Evolutionary conservation across 2,888 invertebrate genomes (phyloP).

Genomic region (Mythimna pallens): DNA sequence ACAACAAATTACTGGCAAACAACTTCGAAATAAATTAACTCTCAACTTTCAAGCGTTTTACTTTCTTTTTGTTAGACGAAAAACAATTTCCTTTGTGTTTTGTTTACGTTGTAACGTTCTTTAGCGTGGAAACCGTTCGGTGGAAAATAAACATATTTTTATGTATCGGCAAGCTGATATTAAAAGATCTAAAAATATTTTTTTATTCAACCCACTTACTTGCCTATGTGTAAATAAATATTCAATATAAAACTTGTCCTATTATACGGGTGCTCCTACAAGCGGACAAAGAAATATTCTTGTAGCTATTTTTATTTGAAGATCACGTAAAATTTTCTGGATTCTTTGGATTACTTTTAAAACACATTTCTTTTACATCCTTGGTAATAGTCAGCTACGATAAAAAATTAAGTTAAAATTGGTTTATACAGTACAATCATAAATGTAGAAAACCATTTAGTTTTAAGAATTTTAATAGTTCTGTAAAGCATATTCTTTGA

Average conservation of each 20-base stretch:
- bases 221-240: slow-evolving; percentile 19
- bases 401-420: background rate
- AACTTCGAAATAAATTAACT: slow-evolving; percentile 90
- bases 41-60: slow-evolving; percentile 88
- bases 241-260: slow-evolving; percentile 12
- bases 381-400: no score
- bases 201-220: slow-evolving; percentile 25
- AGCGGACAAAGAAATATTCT: slow-evolving; percentile 8
- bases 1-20: slow-evolving; percentile 89
- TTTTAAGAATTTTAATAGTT: background rate
- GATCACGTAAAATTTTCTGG: background rate
- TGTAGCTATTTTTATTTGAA: slow-evolving; percentile 5
- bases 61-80: slow-evolving; percentile 84
- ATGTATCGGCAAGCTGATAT: slow-evolving; percentile 60
- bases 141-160: slow-evolving; percentile 69
- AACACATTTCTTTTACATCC: background rate
- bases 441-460: no score
- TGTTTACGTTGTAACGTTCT: slow-evolving; percentile 78
- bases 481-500: background rate
- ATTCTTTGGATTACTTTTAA: background rate
- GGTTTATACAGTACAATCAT: background rate
- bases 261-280: background rate
- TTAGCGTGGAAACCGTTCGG: slow-evolving; percentile 70
- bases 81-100: slow-evolving; percentile 88
- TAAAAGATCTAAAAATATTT: slow-evolving; percentile 31